A percentile compares a stretch with the other conserved stretches of the same genome.
phyloP scores from a whole-genome alignment of 1,140 invertebrate genomes.

The Doryteuthis pealeii region DNA sequence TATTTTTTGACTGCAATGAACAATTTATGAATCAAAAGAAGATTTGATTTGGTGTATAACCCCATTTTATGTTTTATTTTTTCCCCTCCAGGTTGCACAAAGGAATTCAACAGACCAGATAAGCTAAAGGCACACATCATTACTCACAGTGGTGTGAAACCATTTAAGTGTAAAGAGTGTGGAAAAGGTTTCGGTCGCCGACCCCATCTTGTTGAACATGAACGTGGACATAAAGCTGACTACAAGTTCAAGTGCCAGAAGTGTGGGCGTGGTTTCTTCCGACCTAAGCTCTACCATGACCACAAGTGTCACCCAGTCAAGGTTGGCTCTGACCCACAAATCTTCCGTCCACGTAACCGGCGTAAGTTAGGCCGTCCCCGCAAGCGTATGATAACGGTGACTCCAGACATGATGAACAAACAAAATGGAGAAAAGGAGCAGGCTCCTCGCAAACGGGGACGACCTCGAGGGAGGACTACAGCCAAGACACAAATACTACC shows the following conservation, averaged over 20 bases:
- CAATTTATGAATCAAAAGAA: no score
- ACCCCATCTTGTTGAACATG: slow-evolving; percentile 55
- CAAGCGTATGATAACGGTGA: slow-evolving; percentile 37
- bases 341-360: slow-evolving; percentile 30
- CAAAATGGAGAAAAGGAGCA: slow-evolving; percentile 19
- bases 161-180: slow-evolving; percentile 65
- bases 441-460: slow-evolving; percentile 7
- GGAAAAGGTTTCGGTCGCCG: slow-evolving; percentile 63
- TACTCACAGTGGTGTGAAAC: slow-evolving; percentile 62
- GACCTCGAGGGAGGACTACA: not conserved
- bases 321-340: slow-evolving; percentile 25
- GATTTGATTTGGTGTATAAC: no score
- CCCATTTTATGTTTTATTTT: not conserved
- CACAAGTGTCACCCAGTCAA: slow-evolving; percentile 48
- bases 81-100: slow-evolving; percentile 65
- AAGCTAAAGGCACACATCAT: slow-evolving; percentile 61
- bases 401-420: slow-evolving; percentile 20
- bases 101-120: slow-evolving; percentile 69
- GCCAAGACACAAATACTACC: not conserved
- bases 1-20: no score
- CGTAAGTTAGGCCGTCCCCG: slow-evolving; percentile 47
- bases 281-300: slow-evolving; percentile 47
- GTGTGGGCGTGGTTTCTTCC: slow-evolving; percentile 66
- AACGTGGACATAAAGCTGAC: slow-evolving; percentile 50
- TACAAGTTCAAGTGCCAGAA: slow-evolving; percentile 61